Evolutionary conservation across 2,888 invertebrate species (phyloP).

Genomic region (Leptura quadrifasciata): DNA sequence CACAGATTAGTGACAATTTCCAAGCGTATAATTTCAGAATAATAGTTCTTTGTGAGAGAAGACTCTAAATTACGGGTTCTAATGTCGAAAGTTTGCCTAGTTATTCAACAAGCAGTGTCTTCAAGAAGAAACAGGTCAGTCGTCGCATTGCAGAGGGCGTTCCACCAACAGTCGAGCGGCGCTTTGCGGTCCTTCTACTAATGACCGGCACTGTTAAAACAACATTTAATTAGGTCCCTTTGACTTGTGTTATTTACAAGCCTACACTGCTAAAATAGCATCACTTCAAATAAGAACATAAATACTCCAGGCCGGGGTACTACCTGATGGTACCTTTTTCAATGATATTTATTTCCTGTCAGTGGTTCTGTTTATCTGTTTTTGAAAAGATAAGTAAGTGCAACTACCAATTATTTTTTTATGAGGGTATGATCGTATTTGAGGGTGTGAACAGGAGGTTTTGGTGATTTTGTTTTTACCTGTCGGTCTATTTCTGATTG

Average conservation of each 20-base stretch:
- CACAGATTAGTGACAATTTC: not conserved
- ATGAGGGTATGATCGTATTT: slow-evolving; percentile 3
- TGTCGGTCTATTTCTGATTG: not conserved
- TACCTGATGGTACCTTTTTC: slow-evolving; percentile 53
- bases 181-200: slow-evolving; percentile 71
- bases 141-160: slow-evolving; percentile 40
- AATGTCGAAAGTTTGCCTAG: slow-evolving; percentile 47
- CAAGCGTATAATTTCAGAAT: slow-evolving; percentile 43
- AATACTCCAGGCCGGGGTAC: slow-evolving; percentile 47
- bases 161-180: slow-evolving; percentile 56
- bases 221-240: slow-evolving; percentile 72
- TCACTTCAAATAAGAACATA: slow-evolving; percentile 61
- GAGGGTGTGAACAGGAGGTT: slow-evolving; percentile 9
- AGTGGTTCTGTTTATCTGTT: slow-evolving; percentile 44
- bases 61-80: slow-evolving; percentile 32
- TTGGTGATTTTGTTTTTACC: slow-evolving; percentile 3
- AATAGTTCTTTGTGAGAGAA: slow-evolving; percentile 34
- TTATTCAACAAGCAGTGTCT: slow-evolving; percentile 22
- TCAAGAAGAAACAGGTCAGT: slow-evolving; percentile 24
- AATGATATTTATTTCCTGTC: slow-evolving; percentile 55
- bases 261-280: slow-evolving; percentile 64
- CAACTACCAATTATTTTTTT: slow-evolving; percentile 27
- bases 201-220: slow-evolving; percentile 72
- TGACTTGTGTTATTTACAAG: slow-evolving; percentile 66
- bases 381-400: slow-evolving; percentile 36